Base-by-base conservation (phyloP, 1,140 invertebrate genomes). In the Sinonovacula constricta region DNA sequence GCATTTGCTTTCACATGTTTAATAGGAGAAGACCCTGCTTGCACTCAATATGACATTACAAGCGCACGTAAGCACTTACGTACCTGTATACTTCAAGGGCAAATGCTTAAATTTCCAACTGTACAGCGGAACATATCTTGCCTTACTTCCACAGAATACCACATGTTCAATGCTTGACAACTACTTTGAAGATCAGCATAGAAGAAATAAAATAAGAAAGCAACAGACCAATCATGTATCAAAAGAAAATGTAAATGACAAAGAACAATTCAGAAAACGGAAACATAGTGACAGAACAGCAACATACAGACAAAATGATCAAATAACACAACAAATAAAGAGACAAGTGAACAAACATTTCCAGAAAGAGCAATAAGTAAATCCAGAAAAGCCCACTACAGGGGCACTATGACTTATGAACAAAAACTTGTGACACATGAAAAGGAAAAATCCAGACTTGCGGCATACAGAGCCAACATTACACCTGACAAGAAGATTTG, bases 1-100 rank as follows among this genome's bases (percentile, higher is more conserved):
- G 57, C 57, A 18, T 60, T 60, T 60, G 57, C 57, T 28, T 60
- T 26, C 31, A 60, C 57, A 7, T 60, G 57, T 60, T 31, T 60
- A 28, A 60, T 28, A 28, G 57, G 57, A 60, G 30, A 28, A 26
- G 24, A 60, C 30, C 57, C 57, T 12, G 30, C 57, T 26, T 60
- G 22, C 30, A 5, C 31, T 3, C 22, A 60, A 3, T 60, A 12
- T 31, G 57, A 60, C 18, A 60, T 60, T 7, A 60, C 15, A 3
- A 18, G 57, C 18, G 57, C 31, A 31, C 57, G 57, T 30, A 31
- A 7, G 24, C 57, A 60, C 31, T 60, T 60, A 26, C 22, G 31
- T 18, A 7, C 24, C 15, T 60, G 57, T 60, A 28, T 60, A 7
- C 7, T 26, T 12, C 22, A 60, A 60, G 10, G 24, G 4, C 22